Base-by-base conservation (phyloP, 2,888 invertebrate species). In the Lysandra bellargus region DNA sequence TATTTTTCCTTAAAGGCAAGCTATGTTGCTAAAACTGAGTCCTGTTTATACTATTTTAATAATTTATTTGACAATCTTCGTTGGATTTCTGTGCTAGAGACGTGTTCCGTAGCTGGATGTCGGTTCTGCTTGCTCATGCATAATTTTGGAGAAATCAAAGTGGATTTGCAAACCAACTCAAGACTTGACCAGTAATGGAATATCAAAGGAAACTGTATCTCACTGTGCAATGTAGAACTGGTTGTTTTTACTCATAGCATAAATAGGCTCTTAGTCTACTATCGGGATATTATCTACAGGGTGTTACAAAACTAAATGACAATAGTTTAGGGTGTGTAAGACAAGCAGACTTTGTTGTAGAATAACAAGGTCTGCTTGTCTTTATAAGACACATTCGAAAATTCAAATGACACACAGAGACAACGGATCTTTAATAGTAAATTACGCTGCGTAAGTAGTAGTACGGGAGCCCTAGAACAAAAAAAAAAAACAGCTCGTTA, bases 141-240 rank as follows among this genome's bases (percentile, higher is more conserved):
- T 76, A 75, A 75, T 75, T 75, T 75, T 1, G 33, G 57, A 4
- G 12, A 53, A 57, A 76, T 76, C 76, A 57, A 76, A 76, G 53
- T 76, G 53, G 76, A 53, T 76, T 76, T 76, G 76, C 76, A 57
- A 75, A 33, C 57, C 76, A 17, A 57, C 76, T 33, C 76, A 53
- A 76, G 76, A 76, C 53, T 53, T 76, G 76, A 53, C 53, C 53
- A 30, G 53, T 30, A 76, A 76, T 76, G 53, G 53, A 33, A 57
- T 57, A 12, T 57, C 57, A 76, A 76, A 76, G 76, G 76, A 76
- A 76, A 76, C 30, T 57, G 49, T 30, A 49, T 23, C 23, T 4
- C n/a, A 44, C 69, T 5, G 69, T 69, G 33, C 33, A 33, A 5
- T 1, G 5, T 37, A 69, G 33, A 33, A 69, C 3, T 33, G 69